Percentiles rank a stretch among this genome's conserved stretches.
These are phyloP conservation scores for Nestor notabilis DNA, from an alignment of 2,113 vertebrate genomes.

Conservation along the genomic window DNA sequence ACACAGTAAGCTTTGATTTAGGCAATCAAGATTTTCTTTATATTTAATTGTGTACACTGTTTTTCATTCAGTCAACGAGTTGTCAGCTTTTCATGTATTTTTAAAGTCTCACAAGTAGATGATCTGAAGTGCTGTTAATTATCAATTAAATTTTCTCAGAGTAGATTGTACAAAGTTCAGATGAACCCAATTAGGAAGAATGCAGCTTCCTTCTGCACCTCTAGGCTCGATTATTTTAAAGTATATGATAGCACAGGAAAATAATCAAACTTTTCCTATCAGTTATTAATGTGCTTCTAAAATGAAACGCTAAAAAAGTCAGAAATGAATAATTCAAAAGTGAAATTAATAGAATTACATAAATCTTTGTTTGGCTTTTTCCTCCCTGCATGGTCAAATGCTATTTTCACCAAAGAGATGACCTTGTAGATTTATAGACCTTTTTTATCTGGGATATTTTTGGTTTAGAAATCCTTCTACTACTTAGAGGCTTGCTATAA, in stretches of 20 bases:
- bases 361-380: background rate
- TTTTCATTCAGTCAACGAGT: constrained; percentile 57
- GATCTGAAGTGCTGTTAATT: constrained; percentile 74
- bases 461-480: background rate
- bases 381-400: background rate
- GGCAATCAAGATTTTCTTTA: constrained; percentile 69
- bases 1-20: constrained; percentile 72
- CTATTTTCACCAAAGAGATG: background rate
- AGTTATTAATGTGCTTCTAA: constrained; percentile 46
- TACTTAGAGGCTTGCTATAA: background rate
- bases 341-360: constrained; percentile 8
- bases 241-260: constrained; percentile 40
- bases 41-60: constrained; percentile 69
- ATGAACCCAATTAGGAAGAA: constrained; percentile 69
- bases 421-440: background rate
- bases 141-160: constrained; percentile 76
- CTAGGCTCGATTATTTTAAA: constrained; percentile 63
- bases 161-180: constrained; percentile 70
- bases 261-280: constrained; percentile 51
- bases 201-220: constrained; percentile 32
- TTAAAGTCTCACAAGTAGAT: constrained; percentile 59
- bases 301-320: constrained; percentile 43
- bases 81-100: constrained; percentile 73
- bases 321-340: constrained; percentile 20
- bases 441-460: background rate